Percentiles rank a stretch among this genome's conserved stretches.
These are phyloP conservation scores for Branchinecta sandiegonensis DNA, from an alignment of 2,888 invertebrate species.

Conservation along the genomic window DNA sequence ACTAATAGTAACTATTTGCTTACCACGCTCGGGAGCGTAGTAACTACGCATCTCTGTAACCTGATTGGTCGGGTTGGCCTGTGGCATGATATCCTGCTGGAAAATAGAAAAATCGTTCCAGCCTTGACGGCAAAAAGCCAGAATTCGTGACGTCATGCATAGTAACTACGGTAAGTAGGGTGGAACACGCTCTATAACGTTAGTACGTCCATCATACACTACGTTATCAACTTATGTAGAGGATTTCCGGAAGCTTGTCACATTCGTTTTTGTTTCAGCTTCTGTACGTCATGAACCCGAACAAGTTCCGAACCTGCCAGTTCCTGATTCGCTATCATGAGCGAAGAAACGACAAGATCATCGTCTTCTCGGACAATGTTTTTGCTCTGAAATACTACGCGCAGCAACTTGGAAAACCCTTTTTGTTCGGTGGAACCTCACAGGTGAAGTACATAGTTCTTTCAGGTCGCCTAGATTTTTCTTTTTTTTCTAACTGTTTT, in stretches of 20 bases:
- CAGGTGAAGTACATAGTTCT: constrained; percentile 35
- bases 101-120: too few species aligned
- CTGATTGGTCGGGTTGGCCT: too few species aligned
- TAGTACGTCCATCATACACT: too few species aligned
- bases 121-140: too few species aligned
- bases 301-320: constrained; percentile 92
- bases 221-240: not conserved
- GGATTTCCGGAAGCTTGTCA: not conserved
- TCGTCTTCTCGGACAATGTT: constrained; percentile 98
- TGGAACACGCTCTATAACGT: too few species aligned
- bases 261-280: constrained; percentile 39
- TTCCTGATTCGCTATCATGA: constrained; percentile 87
- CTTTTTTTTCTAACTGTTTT: too few species aligned
- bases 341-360: constrained; percentile 90
- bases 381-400: constrained; percentile 96
- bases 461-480: not conserved
- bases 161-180: too few species aligned
- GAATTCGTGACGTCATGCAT: too few species aligned
- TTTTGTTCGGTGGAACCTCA: constrained; percentile 94
- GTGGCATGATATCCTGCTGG: too few species aligned
- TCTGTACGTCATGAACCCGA: constrained; percentile 96
- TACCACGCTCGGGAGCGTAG: too few species aligned
- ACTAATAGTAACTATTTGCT: too few species aligned
- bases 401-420: constrained; percentile 91
- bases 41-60: too few species aligned